Conservation (phyloP, 1,140 invertebrate genomes). For the Sinella curviseta region DNA sequence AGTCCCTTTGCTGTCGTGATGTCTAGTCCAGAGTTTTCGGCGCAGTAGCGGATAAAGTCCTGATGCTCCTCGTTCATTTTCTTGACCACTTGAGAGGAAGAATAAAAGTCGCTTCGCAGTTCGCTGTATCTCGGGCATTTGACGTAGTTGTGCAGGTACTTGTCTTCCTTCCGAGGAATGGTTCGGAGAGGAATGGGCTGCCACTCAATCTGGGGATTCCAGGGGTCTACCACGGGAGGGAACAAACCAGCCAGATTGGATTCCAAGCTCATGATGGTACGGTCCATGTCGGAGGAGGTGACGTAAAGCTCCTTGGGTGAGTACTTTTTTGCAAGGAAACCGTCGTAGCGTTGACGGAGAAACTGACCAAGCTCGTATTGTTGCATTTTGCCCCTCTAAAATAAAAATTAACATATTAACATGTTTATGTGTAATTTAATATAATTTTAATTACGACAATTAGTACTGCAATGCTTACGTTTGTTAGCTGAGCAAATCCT, state of each 20-base stretch:
- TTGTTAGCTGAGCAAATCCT: conserved; percentile 76
- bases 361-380: conserved; percentile 75
- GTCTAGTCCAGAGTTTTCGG: conserved; percentile 61
- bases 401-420: too few relatives aligned
- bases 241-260: conserved; percentile 75
- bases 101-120: conserved; percentile 60
- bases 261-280: conserved; percentile 86
- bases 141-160: conserved; percentile 47
- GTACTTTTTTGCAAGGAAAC: conserved; percentile 61
- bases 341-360: conserved; percentile 68
- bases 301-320: conserved; percentile 65
- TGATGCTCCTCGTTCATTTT: conserved; percentile 62
- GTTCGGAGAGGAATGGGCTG: conserved; percentile 89
- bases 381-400: conserved; percentile 72
- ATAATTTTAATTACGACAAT: background rate
- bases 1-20: conserved; percentile 60
- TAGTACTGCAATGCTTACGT: conserved; percentile 58
- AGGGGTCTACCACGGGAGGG: conserved; percentile 67
- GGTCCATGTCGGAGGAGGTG: conserved; percentile 78
- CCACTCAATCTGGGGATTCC: conserved; percentile 73
- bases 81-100: conserved; percentile 61
- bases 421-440: background rate
- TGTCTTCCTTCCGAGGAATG: conserved; percentile 65
- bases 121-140: conserved; percentile 65
- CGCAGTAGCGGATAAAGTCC: conserved; percentile 66